Percentiles rank a stretch among this genome's conserved stretches.
Evolutionary conservation across 2,888 invertebrate genomes (phyloP).

Genomic region (Blera fallax): DNA sequence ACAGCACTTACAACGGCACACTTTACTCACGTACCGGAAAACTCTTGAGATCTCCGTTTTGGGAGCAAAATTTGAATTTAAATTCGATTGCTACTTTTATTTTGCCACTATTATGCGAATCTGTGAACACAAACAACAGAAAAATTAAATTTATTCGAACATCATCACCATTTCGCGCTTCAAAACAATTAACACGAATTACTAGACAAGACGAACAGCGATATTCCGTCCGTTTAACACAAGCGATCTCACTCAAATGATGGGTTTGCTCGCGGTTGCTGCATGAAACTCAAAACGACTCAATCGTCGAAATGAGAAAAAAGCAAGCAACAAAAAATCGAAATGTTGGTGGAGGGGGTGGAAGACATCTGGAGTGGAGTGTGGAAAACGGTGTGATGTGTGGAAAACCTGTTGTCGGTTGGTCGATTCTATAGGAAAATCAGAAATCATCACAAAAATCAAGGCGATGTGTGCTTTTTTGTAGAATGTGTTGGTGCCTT

Average conservation of each 20-base stretch:
- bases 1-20: neutral
- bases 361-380: neutral
- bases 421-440: conserved; percentile 23
- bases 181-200: conserved; percentile 25
- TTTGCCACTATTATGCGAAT: neutral
- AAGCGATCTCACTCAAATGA: conserved; percentile 77
- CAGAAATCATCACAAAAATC: conserved; percentile 25
- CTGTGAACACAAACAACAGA: neutral
- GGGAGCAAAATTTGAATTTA: conserved; percentile 10
- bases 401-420: conserved; percentile 40
- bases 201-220: conserved; percentile 36
- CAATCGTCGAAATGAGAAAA: conserved; percentile 27
- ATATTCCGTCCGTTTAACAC: conserved; percentile 75
- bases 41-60: conserved; percentile 14
- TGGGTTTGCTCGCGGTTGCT: conserved; percentile 18
- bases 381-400: conserved; percentile 15
- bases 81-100: conserved; percentile 12
- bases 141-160: conserved; percentile 8
- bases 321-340: neutral
- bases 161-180: conserved; percentile 22
- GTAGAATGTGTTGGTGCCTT: neutral
- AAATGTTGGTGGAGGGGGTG: neutral
- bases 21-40: conserved; percentile 20
- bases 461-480: neutral
- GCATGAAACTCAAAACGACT: conserved; percentile 43